These are phyloP conservation scores for Thrips palmi DNA, from an alignment of 1,140 invertebrate genomes.

Conservation along the genomic window DNA sequence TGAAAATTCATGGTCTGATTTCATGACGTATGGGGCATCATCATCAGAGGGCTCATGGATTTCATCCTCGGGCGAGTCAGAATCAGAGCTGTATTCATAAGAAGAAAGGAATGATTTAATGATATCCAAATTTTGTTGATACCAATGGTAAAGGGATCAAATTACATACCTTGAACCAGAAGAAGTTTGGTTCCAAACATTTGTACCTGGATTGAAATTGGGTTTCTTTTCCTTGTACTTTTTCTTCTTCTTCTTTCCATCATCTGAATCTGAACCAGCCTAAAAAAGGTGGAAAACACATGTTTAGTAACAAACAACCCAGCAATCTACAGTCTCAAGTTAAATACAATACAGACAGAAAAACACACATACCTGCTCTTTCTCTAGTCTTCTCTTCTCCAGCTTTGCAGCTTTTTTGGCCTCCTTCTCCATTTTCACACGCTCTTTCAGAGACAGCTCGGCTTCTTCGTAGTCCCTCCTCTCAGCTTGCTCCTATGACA, in stretches of 20 bases:
- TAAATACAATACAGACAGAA: too few relatives aligned
- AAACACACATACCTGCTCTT: slow-evolving; percentile 6
- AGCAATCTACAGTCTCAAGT: too few relatives aligned
- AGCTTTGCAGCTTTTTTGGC: slow-evolving; percentile 13
- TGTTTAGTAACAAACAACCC: neutral
- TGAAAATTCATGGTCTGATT: slow-evolving; percentile 83
- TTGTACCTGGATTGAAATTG: slow-evolving; percentile 17
- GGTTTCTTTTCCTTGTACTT: slow-evolving; percentile 12
- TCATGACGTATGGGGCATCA: too few relatives aligned
- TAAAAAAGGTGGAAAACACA: neutral
- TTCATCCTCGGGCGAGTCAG: slow-evolving; percentile 36
- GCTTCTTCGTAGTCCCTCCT: slow-evolving; percentile 49
- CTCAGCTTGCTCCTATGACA: slow-evolving; percentile 43
- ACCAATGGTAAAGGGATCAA: neutral
- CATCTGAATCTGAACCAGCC: slow-evolving; percentile 8
- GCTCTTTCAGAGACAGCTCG: slow-evolving; percentile 36
- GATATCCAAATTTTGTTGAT: too few relatives aligned
- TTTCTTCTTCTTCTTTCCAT: slow-evolving; percentile 9
- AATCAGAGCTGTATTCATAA: slow-evolving; percentile 9
- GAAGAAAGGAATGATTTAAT: slow-evolving; percentile 1
- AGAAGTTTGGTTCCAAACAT: slow-evolving; percentile 43
- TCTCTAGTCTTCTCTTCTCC: slow-evolving; percentile 21
- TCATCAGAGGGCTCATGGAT: slow-evolving; percentile 31
- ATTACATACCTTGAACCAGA: slow-evolving; percentile 35
- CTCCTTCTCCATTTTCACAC: slow-evolving; percentile 36